Conservation (phyloP, 2,113 vertebrate species). For the Cavia aperea region DNA sequence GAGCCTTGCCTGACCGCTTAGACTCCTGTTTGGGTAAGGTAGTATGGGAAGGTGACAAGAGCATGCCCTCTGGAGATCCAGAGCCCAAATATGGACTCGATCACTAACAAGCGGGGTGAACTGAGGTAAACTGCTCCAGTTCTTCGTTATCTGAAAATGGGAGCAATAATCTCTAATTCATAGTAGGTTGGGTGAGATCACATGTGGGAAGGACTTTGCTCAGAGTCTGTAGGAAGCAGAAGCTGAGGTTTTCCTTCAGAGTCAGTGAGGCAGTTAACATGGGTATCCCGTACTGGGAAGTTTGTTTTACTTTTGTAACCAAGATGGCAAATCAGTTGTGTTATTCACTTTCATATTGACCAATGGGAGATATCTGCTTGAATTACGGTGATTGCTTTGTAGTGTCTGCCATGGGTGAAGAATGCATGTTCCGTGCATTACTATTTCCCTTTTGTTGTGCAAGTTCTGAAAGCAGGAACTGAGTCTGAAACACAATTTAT, state of each 20-base stretch:
- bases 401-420: slow-evolving; percentile 1
- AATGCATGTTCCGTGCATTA: neutral
- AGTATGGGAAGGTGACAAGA: neutral
- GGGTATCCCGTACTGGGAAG: neutral
- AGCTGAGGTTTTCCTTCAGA: neutral
- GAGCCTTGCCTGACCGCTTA: neutral
- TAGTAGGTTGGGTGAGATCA: neutral
- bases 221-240: neutral
- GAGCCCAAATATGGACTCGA: neutral
- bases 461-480: neutral
- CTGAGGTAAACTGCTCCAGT: neutral
- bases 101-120: neutral
- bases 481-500: neutral
- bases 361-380: neutral
- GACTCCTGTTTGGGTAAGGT: neutral
- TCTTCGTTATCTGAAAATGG: neutral
- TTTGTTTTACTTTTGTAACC: neutral
- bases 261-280: neutral
- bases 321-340: neutral
- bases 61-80: neutral
- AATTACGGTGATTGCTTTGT: neutral
- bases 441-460: neutral
- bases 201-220: neutral
- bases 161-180: neutral
- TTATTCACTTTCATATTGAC: neutral